Base-by-base conservation (phyloP, 2,113 vertebrate genomes). In the Pteruthius melanotis region DNA sequence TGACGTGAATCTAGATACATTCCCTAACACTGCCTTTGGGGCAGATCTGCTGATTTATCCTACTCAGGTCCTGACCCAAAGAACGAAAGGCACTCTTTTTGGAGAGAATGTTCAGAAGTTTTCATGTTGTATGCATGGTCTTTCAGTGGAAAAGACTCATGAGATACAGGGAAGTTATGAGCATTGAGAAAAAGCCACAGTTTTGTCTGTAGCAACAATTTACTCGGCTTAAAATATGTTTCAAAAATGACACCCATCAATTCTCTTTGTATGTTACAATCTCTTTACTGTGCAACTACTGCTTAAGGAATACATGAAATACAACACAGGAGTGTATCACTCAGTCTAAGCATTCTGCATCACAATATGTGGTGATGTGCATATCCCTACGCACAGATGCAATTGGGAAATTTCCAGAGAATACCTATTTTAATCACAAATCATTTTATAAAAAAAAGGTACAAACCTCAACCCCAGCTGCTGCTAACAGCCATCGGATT, bases 401-500 rank as follows among this genome's bases (percentile, higher is more conserved):
- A 54, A 65, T 0, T 39, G 30, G 22, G 54, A 89, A 83, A 35
- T 27, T 85, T 90, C 33, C 45, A 54, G 80, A 76, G 35, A 59
- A 57, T 6, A 61, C 12, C 35, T 52, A 21, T 27, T 93, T 80
- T 68, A 69, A 91, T 80, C 60, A 87, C 19, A 61, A 37, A 81
- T 78, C 13, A 35, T 12, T 19, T 93, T 15, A 59, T 47, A 3
- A 42, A 59, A 56, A 33, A 37, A 57, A 31, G 19, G 33, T 42
- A 91, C 96, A 87, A 83, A 99, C 99, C 97, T 99, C 98, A 12
- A 99, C 98, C 26, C 97, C 98, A 6, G 98, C 98, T 35, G 97
- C 98, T 15, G 99, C 97, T 75, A 99, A 60, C 30, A 99, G 98
- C 99, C 99, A 99, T 40, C 99, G 97, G 64, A 99, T 96, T 30